Percentiles rank a stretch among this genome's conserved stretches.
Conservation (phyloP, 2,888 invertebrate species). For the Pseudolycoriella hygida region DNA sequence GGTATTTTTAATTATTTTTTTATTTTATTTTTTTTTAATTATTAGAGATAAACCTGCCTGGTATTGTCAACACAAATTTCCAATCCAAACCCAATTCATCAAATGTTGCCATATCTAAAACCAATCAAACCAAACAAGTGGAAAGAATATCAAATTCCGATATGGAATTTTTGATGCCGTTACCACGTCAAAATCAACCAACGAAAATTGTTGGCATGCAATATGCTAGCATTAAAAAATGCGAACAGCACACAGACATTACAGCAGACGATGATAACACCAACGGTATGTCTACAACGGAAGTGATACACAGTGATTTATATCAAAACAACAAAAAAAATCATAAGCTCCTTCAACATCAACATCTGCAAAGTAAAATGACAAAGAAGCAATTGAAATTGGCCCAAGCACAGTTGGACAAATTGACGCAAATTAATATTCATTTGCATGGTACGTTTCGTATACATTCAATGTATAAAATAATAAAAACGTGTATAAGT, state of each 20-base stretch:
- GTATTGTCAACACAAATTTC: slow-evolving; percentile 7
- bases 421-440: slow-evolving; percentile 61
- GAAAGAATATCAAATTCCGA: too few relatives aligned
- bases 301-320: neutral
- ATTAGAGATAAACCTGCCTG: slow-evolving; percentile 15
- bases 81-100: too few relatives aligned
- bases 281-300: too few relatives aligned
- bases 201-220: too few relatives aligned
- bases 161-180: too few relatives aligned
- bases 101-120: too few relatives aligned
- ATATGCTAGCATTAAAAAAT: too few relatives aligned
- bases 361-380: slow-evolving; percentile 23
- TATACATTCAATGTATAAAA: neutral
- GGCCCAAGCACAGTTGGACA: slow-evolving; percentile 53
- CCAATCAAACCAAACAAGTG: too few relatives aligned
- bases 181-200: too few relatives aligned
- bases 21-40: neutral
- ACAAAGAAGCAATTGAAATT: slow-evolving; percentile 50
- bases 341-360: neutral
- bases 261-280: too few relatives aligned
- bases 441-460: slow-evolving; percentile 59
- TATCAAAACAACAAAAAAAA: neutral
- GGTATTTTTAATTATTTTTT: neutral
- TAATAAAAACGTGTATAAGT: too few relatives aligned
- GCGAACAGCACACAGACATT: too few relatives aligned